Conservation (phyloP, 1,140 invertebrate species). For the Schlechtendalia chinensis region DNA sequence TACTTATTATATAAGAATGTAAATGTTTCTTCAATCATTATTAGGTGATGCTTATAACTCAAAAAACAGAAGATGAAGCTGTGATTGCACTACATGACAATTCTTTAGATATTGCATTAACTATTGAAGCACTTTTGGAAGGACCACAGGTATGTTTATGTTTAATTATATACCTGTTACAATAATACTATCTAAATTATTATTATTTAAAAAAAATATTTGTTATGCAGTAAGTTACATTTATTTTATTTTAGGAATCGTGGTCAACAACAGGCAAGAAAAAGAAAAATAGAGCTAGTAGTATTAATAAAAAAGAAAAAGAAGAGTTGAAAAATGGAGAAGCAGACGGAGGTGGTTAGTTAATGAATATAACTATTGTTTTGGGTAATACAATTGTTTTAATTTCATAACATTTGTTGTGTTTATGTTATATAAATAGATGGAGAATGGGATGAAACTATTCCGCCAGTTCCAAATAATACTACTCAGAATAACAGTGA, state of each 20-base stretch:
- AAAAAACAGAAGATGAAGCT: slow-evolving; percentile 77
- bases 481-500: slow-evolving; percentile 51
- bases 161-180: no score
- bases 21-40: background rate
- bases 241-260: slow-evolving; percentile 62
- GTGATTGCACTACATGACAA: slow-evolving; percentile 79
- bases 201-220: background rate
- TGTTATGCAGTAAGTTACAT: background rate
- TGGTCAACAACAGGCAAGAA: slow-evolving; percentile 80
- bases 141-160: slow-evolving; percentile 54
- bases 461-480: slow-evolving; percentile 52
- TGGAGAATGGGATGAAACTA: slow-evolving; percentile 45
- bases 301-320: slow-evolving; percentile 51
- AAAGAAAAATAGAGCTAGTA: slow-evolving; percentile 69
- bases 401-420: background rate
- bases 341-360: slow-evolving; percentile 13
- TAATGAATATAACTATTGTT: background rate
- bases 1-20: background rate
- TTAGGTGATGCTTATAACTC: slow-evolving; percentile 75
- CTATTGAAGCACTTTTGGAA: slow-evolving; percentile 75
- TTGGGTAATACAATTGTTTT: background rate
- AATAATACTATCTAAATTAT: no score
- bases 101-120: slow-evolving; percentile 73
- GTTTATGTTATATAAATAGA: slow-evolving; percentile 7
- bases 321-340: slow-evolving; percentile 55